These are phyloP conservation scores for Paramacrobiotus metropolitanus DNA, from an alignment of 1,140 invertebrate genomes.

Conservation along the genomic window DNA sequence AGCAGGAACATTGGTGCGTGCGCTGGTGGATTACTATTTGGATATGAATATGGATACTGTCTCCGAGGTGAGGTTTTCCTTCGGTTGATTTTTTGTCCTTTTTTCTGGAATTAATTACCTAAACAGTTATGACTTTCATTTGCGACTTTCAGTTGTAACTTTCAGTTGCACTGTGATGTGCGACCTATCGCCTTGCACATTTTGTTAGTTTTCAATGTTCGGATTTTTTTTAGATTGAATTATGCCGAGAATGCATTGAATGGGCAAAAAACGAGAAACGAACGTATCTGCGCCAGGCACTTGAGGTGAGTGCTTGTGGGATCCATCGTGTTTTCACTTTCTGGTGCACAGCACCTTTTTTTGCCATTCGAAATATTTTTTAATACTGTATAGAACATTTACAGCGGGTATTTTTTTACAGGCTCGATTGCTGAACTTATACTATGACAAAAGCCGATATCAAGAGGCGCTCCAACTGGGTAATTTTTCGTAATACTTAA, in stretches of 20 bases:
- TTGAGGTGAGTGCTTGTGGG: conserved; percentile 35
- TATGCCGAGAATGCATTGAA: conserved; percentile 84
- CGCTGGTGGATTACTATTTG: conserved; percentile 86
- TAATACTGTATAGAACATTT: conserved; percentile 6
- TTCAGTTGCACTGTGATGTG: too few relatives aligned
- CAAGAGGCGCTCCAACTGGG: conserved; percentile 54
- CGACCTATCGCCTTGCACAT: too few relatives aligned
- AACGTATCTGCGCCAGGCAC: conserved; percentile 80
- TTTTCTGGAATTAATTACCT: too few relatives aligned
- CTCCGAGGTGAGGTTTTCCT: conserved; percentile 32
- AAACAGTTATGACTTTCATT: too few relatives aligned
- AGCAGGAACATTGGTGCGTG: conserved; percentile 86
- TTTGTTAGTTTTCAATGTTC: conserved; percentile 8
- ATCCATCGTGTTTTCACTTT: conserved; percentile 4
- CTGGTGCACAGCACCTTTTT: too few relatives aligned
- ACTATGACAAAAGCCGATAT: conserved; percentile 68
- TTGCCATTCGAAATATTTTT: conserved; percentile 4
- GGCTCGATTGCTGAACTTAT: conserved; percentile 68
- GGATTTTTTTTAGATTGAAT: conserved; percentile 23
- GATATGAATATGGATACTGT: conserved; percentile 82
- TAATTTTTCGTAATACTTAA: conserved; percentile 2
- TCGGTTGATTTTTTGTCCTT: conserved; percentile 32
- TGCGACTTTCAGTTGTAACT: too few relatives aligned
- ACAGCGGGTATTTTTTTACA: conserved; percentile 13
- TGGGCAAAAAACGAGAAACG: conserved; percentile 95